phyloP scores from a whole-genome alignment of 2,888 invertebrate genomes.

The Stenotaenia linearis region DNA sequence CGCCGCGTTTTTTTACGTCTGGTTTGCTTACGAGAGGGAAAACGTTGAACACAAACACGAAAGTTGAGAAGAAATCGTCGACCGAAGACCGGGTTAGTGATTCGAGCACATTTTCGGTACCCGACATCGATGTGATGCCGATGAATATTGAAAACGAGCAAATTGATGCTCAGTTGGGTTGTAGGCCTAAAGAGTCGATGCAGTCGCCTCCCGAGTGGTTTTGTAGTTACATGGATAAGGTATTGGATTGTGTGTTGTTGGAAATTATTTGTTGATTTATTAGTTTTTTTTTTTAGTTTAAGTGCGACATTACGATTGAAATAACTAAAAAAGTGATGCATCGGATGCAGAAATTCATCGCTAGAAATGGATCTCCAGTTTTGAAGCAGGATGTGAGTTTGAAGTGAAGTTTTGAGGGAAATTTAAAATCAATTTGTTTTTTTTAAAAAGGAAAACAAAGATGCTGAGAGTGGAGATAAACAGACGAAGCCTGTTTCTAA shows the following conservation, averaged over 20 bases:
- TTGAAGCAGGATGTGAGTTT: background rate
- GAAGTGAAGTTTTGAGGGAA: background rate
- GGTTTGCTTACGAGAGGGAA: no score
- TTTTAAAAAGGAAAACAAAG: background rate
- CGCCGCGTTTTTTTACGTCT: no score
- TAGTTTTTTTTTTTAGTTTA: background rate
- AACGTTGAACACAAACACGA: background rate
- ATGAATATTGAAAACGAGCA: background rate
- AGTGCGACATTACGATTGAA: slow-evolving; percentile 28
- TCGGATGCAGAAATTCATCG: slow-evolving; percentile 19
- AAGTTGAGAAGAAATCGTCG: background rate
- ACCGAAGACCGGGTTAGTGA: background rate
- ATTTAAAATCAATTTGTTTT: background rate
- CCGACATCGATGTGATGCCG: background rate
- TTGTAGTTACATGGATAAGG: slow-evolving; percentile 34
- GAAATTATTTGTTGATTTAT: background rate
- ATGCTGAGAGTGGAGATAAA: background rate
- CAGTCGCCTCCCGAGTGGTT: slow-evolving; percentile 33
- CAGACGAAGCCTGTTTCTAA: background rate
- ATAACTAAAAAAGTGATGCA: slow-evolving; percentile 13
- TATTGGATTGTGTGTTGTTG: background rate
- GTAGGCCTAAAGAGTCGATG: background rate
- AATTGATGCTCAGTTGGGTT: background rate
- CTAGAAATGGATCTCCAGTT: background rate
- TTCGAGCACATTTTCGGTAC: background rate